Evolutionary conservation across 92 coral and sea anemone genomes (phyloP), one percentile per base, ranked within the genome.

Genomic region (Palythoa heliodiscus): DNA sequence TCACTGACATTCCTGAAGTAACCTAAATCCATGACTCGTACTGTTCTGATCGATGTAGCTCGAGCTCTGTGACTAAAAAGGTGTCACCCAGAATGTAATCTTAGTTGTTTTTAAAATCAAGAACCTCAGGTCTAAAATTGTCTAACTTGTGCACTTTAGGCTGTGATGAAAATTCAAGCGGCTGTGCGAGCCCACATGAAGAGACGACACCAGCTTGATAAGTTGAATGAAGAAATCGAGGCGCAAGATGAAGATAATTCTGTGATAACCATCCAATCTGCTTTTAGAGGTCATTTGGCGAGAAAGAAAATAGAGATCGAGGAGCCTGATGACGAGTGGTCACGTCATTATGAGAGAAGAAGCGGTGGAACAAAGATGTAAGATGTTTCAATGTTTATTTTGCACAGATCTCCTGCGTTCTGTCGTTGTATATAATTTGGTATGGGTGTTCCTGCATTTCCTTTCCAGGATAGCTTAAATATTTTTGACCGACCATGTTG

Each of bases 111-210:
- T 43, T 43, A 43, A 43, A 43, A 5, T 43, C 5, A 5, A 43
- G 50, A 43, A 8, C 5, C 3, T 7, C 50, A 8, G 0, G 50
- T 43, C 6, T 43, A 8, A 29, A 43, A 43, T 43, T 43, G 50
- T 43, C 50, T 43, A 43, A 43, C 9, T 43, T 43, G 0, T 43
- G 50, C 50, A 43, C 50, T 43, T 47, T 24, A 95, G 98, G 98
- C 90, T 61, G 88, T 94, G 61, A 87, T 89, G 23, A 93, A 88
- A 70, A 95, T 96, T 83, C 98, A 96, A 83, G 91, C 99, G 22
- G 95, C 95, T 48, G 73, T 94, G 73, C 99, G 99, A 76, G 99
- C 93, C 77, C 99, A 96, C 68, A 85, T 87, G 70, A 90, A 83
- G 3, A 94, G 98, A 53, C 87, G 81, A 35, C 93, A 87, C 70